Evolutionary conservation across 1,140 invertebrate genomes (phyloP), one percentile per base, ranked within the genome.

Genomic region (Meteorus sp.): DNA sequence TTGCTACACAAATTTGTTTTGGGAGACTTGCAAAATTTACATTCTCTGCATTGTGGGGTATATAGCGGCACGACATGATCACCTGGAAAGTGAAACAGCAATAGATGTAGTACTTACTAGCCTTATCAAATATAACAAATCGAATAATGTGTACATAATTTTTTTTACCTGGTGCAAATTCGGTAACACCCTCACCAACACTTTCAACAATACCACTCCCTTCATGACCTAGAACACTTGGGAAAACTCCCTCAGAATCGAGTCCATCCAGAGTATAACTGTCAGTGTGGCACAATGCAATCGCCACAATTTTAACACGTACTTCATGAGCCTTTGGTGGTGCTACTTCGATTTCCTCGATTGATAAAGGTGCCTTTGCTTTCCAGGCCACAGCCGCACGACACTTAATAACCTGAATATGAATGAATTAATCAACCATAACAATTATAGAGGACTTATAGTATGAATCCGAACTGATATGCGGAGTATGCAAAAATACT

Each of bases 241-340:
- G 97, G 74, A 99, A 99, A 11, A 89, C 78, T 9, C 96, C 97
- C 81, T 99, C 97, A 0, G 95, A 89, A 80, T 99, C 97, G 61
- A 88, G 83, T 9, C 97, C 97, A 66, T 88, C 88, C 13, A 97
- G 77, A 13, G 96, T 98, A 71, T 97, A 98, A 2, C 92, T 88
- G 83, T 99, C 97, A 0, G 97, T 99, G 71, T 99, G 97, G 74
- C 97, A 99, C n/a, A 99, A 88, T 39, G 94, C 96, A 54, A 92
- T 93, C 20, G 89, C 85, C 3, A 87, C 69, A 47, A 98, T 85
- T 80, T 94, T 88, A 8, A 95, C 82, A 51, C 90, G 83, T n/a
- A 90, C 88, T 85, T 94, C 91, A 65, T 90, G 86, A 2, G 88
- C 88, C 79, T 92, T 93, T 3, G 97, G 97, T 45, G 96, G 93